Base-by-base conservation (phyloP, 92 coral and sea anemone genomes). In the Epizoanthus scotinus region DNA sequence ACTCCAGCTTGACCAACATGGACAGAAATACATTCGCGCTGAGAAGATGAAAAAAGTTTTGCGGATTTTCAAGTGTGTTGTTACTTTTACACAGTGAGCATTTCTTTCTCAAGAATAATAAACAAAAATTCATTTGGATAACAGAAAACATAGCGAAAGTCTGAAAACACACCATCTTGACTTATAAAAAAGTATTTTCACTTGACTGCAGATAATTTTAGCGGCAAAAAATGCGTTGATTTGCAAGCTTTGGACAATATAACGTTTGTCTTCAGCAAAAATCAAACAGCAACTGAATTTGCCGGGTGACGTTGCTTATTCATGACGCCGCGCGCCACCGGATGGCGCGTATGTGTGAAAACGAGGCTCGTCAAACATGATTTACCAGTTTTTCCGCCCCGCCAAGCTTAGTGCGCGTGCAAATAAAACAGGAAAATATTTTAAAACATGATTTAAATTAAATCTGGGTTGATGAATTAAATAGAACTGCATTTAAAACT, bases 1-100 rank as follows among this genome's bases (percentile, higher is more conserved):
- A 83, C 87, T 64, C 87, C 87, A 64, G 87, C 87, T 83, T 83
- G 87, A 73, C 87, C 87, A 53, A 83, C 87, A 74, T 83, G 87
- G 25, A 83, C 71, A 19, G 87, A 83, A 34, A 83, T 83, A 83
- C 87, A 83, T 63, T 83, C 87, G 74, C 87, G 87, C 87, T 83
- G 63, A 6, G 44, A 12, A 64, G 25, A 61, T 20, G 34, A 27
- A 19, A 56, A 22, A 18, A 8, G 36, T 67, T 40, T 6, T 36
- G 38, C 25, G 17, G 42, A 18, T 27, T 67, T 67, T 38, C 73
- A 38, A 15, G 47, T 26, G 4, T 22, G 0, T 15, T 24, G 1
- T 4, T 25, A 4, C 4, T 18, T 15, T 3, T 8, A 3, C 28
- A 20, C 6, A 10, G 7, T 67, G 27, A 6, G 34, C 22, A 62